These are phyloP conservation scores for Drepanosiphum platanoidis DNA, from an alignment of 2,888 invertebrate genomes.

Conservation along the genomic window DNA sequence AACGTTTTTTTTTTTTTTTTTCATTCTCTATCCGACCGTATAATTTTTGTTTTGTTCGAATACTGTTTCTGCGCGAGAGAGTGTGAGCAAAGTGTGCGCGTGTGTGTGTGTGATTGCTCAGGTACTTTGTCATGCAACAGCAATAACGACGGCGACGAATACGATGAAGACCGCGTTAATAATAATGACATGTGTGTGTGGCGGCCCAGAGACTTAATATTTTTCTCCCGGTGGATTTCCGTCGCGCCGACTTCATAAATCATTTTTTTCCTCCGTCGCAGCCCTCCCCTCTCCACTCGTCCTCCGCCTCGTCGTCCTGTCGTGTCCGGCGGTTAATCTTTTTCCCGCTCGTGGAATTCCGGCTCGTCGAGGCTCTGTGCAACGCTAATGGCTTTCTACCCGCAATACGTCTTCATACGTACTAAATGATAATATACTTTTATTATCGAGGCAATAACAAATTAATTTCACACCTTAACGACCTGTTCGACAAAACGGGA, in stretches of 20 bases:
- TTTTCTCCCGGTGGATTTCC: conserved; percentile 17
- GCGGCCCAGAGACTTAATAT: neutral
- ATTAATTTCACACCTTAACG: conserved; percentile 62
- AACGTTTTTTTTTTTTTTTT: conserved; percentile 9
- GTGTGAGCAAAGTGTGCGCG: neutral
- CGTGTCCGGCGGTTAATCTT: conserved; percentile 44
- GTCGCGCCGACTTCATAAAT: conserved; percentile 46
- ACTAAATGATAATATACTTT: conserved; percentile 54
- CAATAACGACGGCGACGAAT: neutral
- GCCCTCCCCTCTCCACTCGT: neutral
- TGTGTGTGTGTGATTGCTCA: neutral
- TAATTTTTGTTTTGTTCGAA: neutral
- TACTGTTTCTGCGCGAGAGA: neutral
- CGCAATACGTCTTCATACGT: conserved; percentile 54
- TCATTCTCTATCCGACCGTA: neutral
- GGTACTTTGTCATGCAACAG: conserved; percentile 37
- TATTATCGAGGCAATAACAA: conserved; percentile 59
- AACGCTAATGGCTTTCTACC: conserved; percentile 51
- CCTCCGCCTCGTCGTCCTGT: neutral
- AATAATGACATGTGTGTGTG: conserved; percentile 52
- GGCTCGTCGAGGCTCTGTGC: conserved; percentile 10
- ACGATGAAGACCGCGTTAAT: neutral
- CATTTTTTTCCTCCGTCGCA: conserved; percentile 44
- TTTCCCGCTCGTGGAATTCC: neutral
- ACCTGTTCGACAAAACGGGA: conserved; percentile 59